Conservation (phyloP, 2,888 invertebrate genomes). For the Apoderus coryli region DNA sequence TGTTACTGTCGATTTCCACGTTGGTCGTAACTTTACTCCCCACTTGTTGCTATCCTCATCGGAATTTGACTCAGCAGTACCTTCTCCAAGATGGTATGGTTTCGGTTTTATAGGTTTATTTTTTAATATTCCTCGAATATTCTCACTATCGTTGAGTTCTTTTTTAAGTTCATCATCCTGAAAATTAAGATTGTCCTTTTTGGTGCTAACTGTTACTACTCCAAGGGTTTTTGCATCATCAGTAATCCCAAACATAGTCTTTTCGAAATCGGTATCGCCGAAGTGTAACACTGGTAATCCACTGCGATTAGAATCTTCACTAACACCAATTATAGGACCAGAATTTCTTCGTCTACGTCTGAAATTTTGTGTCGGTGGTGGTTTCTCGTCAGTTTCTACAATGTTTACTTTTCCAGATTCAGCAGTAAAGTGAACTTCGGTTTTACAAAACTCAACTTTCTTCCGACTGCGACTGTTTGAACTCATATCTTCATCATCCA, state of each 20-base stretch:
- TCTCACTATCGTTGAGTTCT: conserved; percentile 24
- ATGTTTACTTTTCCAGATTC: conserved; percentile 77
- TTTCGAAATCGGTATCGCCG: conserved; percentile 40
- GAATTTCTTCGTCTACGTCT: conserved; percentile 49
- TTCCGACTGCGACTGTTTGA: conserved; percentile 40
- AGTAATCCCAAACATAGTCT: conserved; percentile 28
- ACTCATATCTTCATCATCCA: conserved; percentile 20
- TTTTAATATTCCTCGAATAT: conserved; percentile 56
- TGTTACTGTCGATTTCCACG: conserved; percentile 34
- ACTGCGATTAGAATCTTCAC: conserved; percentile 30
- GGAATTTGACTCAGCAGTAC: conserved; percentile 26
- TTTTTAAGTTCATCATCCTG: conserved; percentile 19
- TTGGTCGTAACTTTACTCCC: conserved; percentile 36
- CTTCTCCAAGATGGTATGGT: conserved; percentile 58
- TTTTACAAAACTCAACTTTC: conserved; percentile 76
- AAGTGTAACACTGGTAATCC: conserved; percentile 48
- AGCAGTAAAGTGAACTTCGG: conserved; percentile 75
- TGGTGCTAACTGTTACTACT: conserved; percentile 23
- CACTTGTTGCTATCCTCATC: conserved; percentile 30
- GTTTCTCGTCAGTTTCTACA: conserved; percentile 77
- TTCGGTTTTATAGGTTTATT: conserved; percentile 60
- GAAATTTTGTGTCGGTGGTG: conserved; percentile 70
- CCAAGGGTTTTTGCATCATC: conserved; percentile 17
- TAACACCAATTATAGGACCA: conserved; percentile 23
- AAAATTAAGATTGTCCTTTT: conserved; percentile 29